phyloP scores from a whole-genome alignment of 1,140 invertebrate species.

The Dendroctonus valens region DNA sequence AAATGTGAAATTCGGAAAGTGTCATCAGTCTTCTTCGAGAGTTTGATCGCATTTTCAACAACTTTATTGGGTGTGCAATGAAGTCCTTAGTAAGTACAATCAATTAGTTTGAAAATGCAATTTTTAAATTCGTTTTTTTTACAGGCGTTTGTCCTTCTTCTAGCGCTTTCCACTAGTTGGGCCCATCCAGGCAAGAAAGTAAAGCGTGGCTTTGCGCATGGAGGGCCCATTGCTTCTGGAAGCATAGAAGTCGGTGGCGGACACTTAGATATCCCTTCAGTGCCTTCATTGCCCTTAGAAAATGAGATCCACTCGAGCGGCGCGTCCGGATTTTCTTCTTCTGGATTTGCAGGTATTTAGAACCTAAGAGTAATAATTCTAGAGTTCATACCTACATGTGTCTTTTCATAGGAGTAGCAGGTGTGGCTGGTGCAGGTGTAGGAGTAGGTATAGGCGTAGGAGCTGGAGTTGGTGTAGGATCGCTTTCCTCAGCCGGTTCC shows the following conservation, averaged over 20 bases:
- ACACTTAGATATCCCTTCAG: conserved; percentile 24
- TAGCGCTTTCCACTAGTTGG: conserved; percentile 33
- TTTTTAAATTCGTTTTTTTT: conserved; percentile 16
- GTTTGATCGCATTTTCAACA: conserved; percentile 4
- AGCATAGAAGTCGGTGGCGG: conserved; percentile 21
- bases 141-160: conserved; percentile 37
- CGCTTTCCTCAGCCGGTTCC: background rate
- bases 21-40: conserved; percentile 19
- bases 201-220: conserved; percentile 35
- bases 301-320: conserved; percentile 5
- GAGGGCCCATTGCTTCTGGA: conserved; percentile 25
- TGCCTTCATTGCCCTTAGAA: conserved; percentile 29
- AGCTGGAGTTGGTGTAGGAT: conserved; percentile 14
- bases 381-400: too few relatives aligned
- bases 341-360: conserved; percentile 8
- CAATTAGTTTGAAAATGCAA: background rate
- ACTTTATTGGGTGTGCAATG: conserved; percentile 7
- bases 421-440: conserved; percentile 6
- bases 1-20: conserved; percentile 21
- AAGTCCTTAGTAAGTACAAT: conserved; percentile 23
- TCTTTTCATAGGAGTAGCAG: background rate
- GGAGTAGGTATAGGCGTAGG: background rate
- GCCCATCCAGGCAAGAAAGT: conserved; percentile 36
- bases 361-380: too few relatives aligned
- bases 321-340: background rate